Percentiles rank a stretch among this genome's conserved stretches.
Evolutionary conservation across 2,113 vertebrate genomes (phyloP).

Genomic region (Malaclemys terrapin): DNA sequence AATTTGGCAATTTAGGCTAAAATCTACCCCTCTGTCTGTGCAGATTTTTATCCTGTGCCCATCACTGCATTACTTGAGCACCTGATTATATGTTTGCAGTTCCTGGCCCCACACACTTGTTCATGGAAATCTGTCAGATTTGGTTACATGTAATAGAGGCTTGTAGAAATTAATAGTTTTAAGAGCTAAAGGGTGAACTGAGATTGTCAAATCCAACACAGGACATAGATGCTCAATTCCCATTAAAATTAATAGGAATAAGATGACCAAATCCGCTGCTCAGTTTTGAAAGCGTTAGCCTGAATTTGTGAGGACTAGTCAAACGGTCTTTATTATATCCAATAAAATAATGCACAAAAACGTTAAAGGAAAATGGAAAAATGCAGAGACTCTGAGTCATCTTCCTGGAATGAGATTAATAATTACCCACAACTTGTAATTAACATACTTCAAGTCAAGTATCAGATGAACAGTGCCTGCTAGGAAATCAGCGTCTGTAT

Average conservation of each 20-base stretch:
- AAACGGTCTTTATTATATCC: not conserved
- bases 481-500: not conserved
- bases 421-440: not conserved
- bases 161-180: not conserved
- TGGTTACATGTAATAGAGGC: not conserved
- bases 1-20: not conserved
- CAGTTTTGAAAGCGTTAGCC: rapidly evolving
- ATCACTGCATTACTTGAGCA: not conserved
- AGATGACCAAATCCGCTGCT: not conserved
- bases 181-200: not conserved
- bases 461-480: too few species aligned
- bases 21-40: not conserved
- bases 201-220: not conserved
- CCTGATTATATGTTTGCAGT: not conserved
- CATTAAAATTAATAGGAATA: not conserved
- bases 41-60: not conserved
- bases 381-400: rapidly evolving
- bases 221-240: not conserved
- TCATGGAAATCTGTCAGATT: not conserved
- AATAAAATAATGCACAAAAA: not conserved
- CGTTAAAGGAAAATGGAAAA: not conserved
- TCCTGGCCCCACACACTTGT: rapidly evolving
- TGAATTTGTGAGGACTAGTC: not conserved
- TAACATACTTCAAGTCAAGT: not conserved
- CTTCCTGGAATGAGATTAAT: not conserved